These are phyloP conservation scores for Bos indicus DNA, from an alignment of 2,113 vertebrate species.

Conservation along the genomic window DNA sequence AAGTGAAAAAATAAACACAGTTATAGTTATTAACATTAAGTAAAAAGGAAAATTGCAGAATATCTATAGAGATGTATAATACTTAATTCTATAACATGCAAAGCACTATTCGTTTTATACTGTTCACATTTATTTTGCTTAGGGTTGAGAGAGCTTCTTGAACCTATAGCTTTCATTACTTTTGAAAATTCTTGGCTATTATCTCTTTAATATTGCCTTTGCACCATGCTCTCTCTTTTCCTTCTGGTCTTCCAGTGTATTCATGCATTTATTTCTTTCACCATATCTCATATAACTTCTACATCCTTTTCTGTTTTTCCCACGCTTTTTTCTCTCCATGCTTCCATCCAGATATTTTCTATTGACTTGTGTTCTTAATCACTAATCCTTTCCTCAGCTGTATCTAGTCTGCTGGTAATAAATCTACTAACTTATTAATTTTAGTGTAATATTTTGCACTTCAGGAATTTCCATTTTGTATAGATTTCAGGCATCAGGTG, in stretches of 20 bases:
- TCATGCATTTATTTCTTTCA: neutral
- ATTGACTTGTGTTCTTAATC: neutral
- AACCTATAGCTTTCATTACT: neutral
- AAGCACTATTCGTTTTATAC: neutral
- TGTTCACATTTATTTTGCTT: neutral
- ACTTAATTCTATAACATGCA: neutral
- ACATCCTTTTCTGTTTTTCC: neutral
- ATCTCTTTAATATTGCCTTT: neutral
- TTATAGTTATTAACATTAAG: neutral
- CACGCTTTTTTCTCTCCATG: neutral
- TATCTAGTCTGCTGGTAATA: neutral
- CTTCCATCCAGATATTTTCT: neutral
- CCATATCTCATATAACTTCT: neutral
- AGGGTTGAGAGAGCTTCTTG: neutral
- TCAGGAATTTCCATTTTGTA: neutral
- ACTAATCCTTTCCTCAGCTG: neutral
- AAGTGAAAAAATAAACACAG: neutral
- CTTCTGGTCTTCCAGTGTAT: neutral
- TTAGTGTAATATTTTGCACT: neutral
- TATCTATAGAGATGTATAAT: neutral
- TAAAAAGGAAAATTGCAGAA: neutral
- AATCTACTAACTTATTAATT: neutral
- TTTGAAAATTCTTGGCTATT: neutral
- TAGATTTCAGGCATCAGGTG: neutral
- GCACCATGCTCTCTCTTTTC: neutral